Evolutionary conservation across 2,888 invertebrate genomes (phyloP).

Genomic region (Morpho helenor): DNA sequence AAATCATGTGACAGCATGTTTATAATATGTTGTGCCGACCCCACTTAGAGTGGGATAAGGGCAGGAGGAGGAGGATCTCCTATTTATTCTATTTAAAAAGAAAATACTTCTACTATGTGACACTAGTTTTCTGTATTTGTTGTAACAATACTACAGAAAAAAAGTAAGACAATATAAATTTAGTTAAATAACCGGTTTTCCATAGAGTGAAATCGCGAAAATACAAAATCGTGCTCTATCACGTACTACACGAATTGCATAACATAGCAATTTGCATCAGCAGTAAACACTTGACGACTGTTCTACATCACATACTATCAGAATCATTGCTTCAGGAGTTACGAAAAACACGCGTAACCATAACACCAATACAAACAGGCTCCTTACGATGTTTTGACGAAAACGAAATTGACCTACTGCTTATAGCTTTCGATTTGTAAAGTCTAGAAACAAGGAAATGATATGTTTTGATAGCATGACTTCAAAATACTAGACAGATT

Average conservation of each 20-base stretch:
- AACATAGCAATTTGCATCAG: conserved; percentile 19
- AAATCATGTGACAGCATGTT: too few relatives aligned
- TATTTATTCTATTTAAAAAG: too few relatives aligned
- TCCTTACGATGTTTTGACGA: conserved; percentile 34
- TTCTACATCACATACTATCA: conserved; percentile 15
- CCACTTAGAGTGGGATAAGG: too few relatives aligned
- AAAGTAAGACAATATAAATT: not conserved
- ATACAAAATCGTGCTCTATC: conserved; percentile 19
- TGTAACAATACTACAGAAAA: not conserved
- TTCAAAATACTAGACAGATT: not conserved
- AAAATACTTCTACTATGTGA: too few relatives aligned
- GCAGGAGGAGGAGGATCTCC: too few relatives aligned
- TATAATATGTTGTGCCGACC: too few relatives aligned
- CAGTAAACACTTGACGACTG: conserved; percentile 17
- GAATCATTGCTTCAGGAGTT: conserved; percentile 22
- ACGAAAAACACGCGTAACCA: conserved; percentile 37
- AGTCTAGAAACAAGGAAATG: conserved; percentile 10
- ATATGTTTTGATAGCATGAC: not conserved
- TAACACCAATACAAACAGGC: conserved; percentile 34
- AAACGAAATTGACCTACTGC: conserved; percentile 33
- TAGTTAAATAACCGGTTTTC: not conserved
- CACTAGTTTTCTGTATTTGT: not conserved
- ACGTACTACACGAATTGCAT: conserved; percentile 17
- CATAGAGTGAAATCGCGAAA: conserved; percentile 11
- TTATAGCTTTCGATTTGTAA: conserved; percentile 17